Evolutionary conservation across 2,888 invertebrate genomes (phyloP).

Genomic region (Ctenicera cuprea): DNA sequence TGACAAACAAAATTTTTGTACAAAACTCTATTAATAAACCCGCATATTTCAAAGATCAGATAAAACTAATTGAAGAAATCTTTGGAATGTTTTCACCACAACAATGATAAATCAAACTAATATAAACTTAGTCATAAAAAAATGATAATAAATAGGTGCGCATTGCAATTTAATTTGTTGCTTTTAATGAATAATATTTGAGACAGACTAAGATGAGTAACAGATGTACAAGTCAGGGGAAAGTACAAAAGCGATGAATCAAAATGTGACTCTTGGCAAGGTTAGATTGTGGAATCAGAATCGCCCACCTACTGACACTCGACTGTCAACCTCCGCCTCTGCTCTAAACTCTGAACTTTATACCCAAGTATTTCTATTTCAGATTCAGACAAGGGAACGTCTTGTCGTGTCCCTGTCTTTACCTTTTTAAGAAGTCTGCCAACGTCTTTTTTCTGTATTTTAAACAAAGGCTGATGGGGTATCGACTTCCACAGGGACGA

Average conservation of each 20-base stretch:
- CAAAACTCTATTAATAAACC: too few species aligned
- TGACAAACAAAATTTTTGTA: too few species aligned
- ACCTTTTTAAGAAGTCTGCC: slow-evolving; percentile 14
- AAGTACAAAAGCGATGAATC: slow-evolving; percentile 27
- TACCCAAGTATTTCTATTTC: slow-evolving; percentile 33
- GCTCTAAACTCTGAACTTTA: slow-evolving; percentile 42
- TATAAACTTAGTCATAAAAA: background rate
- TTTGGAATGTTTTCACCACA: background rate
- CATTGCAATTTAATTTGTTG: slow-evolving; percentile 10
- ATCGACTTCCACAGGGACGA: slow-evolving; percentile 5
- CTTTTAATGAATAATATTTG: slow-evolving; percentile 25
- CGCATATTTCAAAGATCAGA: too few species aligned
- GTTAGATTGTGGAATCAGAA: slow-evolving; percentile 20
- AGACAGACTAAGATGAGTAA: slow-evolving; percentile 9
- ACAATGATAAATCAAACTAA: background rate
- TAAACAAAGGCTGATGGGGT: slow-evolving; percentile 13
- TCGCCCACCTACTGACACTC: slow-evolving; percentile 44
- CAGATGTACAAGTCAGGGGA: slow-evolving; percentile 10
- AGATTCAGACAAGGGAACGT: slow-evolving; percentile 23
- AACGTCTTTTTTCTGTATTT: background rate
- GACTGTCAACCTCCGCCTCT: slow-evolving; percentile 41
- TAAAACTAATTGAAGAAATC: too few species aligned
- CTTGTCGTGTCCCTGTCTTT: slow-evolving; percentile 17
- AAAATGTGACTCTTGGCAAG: slow-evolving; percentile 27
- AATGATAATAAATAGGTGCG: slow-evolving; percentile 10